Evolutionary conservation across 2,888 invertebrate genomes (phyloP), one percentile per base, ranked within the genome.

Genomic region (Scaptomyza flava): DNA sequence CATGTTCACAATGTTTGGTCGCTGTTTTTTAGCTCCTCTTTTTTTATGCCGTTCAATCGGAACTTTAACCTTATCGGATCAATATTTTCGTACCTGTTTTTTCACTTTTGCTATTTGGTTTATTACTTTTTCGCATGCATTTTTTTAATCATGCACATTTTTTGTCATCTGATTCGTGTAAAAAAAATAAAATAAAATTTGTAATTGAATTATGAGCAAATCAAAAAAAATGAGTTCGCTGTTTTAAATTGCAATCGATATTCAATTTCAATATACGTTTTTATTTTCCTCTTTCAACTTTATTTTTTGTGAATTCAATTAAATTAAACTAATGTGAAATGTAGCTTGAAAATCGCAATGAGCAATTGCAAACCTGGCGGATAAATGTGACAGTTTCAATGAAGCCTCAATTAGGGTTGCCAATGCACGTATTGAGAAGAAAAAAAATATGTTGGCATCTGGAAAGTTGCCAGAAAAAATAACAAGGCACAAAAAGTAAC

Each of bases 131-230:
- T 17, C 34, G 31, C 61, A 20, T 34, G 33, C 27, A 27, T 27
- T 27, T 27, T 82, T 82, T 64, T 68, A 74, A 71, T 82, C 79
- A 75, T 62, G 47, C 20, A 52, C 42, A 68, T 50, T 41, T 48
- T 48, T 48, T 65, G 54, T 59, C 34, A 42, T 58, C 53, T 33
- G 42, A 23, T 42, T 54, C n/a, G 36, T 42, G n/a, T 17, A 57
- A 62, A 56, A 73, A 76, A 61, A 50, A 23, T 2, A 23, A 1
- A 23, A 17, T 34, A 60, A 59, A 17, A 57, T 77, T 66, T 72
- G 63, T 84, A 82, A 82, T 82, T 84, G 68, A 84, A 84, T 82
- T 81, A 84, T 80, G 51, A 27, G n/a, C 41, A 65, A 68, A 62
- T 57, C 68, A 76, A 62, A 70, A 63, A 63, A 78, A 64, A 58